Percentiles rank a stretch among this genome's conserved stretches.
Conservation (phyloP, 2,797 vertebrate genomes). For the Thamnophis elegans region DNA sequence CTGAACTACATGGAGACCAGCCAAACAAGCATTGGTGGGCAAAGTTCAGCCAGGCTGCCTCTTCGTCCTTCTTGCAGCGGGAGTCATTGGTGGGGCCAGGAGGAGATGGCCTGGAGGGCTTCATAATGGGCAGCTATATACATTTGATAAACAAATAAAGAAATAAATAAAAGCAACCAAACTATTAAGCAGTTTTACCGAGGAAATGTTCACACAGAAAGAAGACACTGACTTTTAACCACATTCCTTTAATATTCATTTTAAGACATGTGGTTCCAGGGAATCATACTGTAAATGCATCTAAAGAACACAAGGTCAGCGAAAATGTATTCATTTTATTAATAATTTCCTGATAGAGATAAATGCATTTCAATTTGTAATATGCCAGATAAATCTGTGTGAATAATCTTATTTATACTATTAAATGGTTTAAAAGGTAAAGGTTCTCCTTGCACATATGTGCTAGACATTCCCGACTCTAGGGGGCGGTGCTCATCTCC, state of each 20-base stretch:
- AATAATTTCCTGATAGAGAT: not conserved
- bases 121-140: not conserved
- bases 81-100: not conserved
- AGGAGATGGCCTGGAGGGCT: not conserved
- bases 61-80: not conserved
- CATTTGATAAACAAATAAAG: not conserved
- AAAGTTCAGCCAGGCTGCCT: not conserved
- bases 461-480: too few species aligned
- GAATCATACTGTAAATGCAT: not conserved
- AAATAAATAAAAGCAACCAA: not conserved
- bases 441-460: too few species aligned
- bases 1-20: accelerated
- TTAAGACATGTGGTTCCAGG: not conserved
- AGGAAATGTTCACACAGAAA: not conserved
- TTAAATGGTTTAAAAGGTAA: not conserved
- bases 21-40: not conserved
- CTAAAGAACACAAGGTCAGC: not conserved
- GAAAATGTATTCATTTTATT: not conserved
- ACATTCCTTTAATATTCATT: not conserved
- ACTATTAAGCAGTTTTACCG: not conserved
- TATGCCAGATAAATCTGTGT: not conserved
- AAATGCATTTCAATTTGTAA: not conserved
- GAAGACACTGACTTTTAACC: not conserved
- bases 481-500: too few species aligned
- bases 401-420: not conserved